Conservation (phyloP, 2,888 invertebrate genomes). For the Orchesellides sinensis region DNA sequence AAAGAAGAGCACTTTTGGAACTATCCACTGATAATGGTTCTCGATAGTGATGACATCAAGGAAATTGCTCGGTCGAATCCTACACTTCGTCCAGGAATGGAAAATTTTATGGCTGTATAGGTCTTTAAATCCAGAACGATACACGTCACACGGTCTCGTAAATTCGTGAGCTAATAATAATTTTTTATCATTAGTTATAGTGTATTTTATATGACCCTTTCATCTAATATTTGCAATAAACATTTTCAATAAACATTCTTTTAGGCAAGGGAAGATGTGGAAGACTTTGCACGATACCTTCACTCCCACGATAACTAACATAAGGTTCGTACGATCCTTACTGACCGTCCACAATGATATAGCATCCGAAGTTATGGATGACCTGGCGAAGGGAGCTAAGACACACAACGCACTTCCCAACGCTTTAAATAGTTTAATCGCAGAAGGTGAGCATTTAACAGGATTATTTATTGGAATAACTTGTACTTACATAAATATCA, state of each 20-base stretch:
- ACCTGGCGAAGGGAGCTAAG: slow-evolving; percentile 81
- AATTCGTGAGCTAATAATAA: slow-evolving; percentile 84
- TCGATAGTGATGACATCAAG: slow-evolving; percentile 85
- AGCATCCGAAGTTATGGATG: slow-evolving; percentile 86
- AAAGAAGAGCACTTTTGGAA: slow-evolving; percentile 87
- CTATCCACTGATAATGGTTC: slow-evolving; percentile 85
- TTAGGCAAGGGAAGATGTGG: slow-evolving; percentile 88
- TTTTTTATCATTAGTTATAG: not conserved
- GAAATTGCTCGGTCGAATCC: slow-evolving; percentile 84
- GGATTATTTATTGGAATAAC: not conserved
- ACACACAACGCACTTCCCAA: slow-evolving; percentile 82
- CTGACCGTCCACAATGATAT: slow-evolving; percentile 86
- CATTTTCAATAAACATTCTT: not conserved
- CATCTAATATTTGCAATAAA: not conserved
- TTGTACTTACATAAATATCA: too few relatives aligned
- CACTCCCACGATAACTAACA: slow-evolving; percentile 87
- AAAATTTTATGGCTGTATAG: slow-evolving; percentile 86
- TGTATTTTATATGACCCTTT: not conserved
- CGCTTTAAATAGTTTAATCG: slow-evolving; percentile 86
- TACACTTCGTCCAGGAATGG: slow-evolving; percentile 88
- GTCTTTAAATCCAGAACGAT: slow-evolving; percentile 85
- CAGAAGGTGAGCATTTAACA: slow-evolving; percentile 80
- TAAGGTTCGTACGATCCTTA: slow-evolving; percentile 85
- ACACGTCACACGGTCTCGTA: slow-evolving; percentile 88
- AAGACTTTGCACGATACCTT: slow-evolving; percentile 84